Evolutionary conservation across 2,797 vertebrate genomes (phyloP).

Genomic region (Scolopax rusticola): DNA sequence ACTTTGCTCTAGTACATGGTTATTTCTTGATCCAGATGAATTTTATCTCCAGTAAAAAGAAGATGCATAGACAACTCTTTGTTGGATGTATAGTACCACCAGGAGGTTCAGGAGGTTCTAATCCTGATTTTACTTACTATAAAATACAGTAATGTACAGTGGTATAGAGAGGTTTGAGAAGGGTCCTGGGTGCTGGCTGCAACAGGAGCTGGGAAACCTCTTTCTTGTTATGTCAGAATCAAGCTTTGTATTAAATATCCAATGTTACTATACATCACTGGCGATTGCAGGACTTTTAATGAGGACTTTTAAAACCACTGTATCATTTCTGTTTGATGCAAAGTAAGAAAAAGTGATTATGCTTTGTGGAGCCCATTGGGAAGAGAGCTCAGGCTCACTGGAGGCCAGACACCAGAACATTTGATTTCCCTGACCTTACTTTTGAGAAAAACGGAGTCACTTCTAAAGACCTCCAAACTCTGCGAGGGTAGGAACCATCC

Average conservation of each 20-base stretch:
- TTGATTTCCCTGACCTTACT: neutral
- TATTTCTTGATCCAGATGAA: neutral
- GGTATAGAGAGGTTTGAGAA: neutral
- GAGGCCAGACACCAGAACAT: neutral
- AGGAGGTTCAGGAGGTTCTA: neutral
- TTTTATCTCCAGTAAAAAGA: neutral
- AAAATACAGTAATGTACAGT: neutral
- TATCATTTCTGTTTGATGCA: neutral
- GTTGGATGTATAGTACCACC: neutral
- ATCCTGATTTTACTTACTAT: neutral
- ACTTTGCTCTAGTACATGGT: fast-evolving
- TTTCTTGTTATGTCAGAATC: neutral
- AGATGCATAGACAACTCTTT: neutral
- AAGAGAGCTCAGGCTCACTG: neutral
- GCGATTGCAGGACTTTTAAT: neutral
- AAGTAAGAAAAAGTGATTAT: neutral
- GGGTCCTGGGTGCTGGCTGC: neutral
- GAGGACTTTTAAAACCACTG: neutral
- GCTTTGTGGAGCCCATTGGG: fast-evolving
- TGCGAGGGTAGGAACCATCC: neutral
- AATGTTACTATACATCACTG: neutral
- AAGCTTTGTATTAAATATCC: neutral
- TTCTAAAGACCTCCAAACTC: neutral
- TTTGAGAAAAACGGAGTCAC: neutral
- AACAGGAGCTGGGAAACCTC: neutral